Evolutionary conservation across 2,797 vertebrate genomes (phyloP), one percentile per base, ranked within the genome.

Genomic region (Callimico goeldii): DNA sequence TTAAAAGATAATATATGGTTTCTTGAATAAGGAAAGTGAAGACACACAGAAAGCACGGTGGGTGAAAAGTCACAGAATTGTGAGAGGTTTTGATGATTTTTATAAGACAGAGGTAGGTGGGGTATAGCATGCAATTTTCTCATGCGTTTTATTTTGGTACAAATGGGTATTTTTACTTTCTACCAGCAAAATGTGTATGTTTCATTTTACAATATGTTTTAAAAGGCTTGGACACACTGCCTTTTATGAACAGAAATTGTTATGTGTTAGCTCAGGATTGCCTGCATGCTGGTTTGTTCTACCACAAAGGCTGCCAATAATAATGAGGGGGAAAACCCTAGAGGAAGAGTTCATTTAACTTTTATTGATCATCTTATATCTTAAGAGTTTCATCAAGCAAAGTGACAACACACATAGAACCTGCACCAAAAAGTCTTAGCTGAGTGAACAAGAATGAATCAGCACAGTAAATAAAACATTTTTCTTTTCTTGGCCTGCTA

Each of bases 261-360:
- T 85, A 52, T n/a, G 8, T 81, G 57, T 95, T 84, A 72, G n/a
- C 4, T 90, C 64, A 73, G 81, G 67, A 28, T 76, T 82, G 26
- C 57, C 61, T 91, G 22, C 20, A 24, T 36, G 30, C 58, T 77
- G 26, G 20, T 95, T 89, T 76, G 52, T 55, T 76, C 72, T 79
- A 77, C 52, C 2, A 50, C 17, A 86, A 6, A 28, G 4, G 24
- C 80, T 57, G 55, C 88, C 64, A 88, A 39, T 57, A 43, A 80
- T 88, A 89, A 88, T 30, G 76, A 84, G 14, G 52, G 17, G 30
- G 12, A 89, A 92, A 84, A 76, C 9, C n/a, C 77, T 94, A 24
- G 58, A 91, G 61, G 88, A 95, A 90, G 94, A 95, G 43, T 90
- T 90, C 50, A 95, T 95, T 92, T 96, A 57, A 96, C 93, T 92